phyloP scores from a whole-genome alignment of 2,797 vertebrate genomes.

The Acipenser transmontanus region DNA sequence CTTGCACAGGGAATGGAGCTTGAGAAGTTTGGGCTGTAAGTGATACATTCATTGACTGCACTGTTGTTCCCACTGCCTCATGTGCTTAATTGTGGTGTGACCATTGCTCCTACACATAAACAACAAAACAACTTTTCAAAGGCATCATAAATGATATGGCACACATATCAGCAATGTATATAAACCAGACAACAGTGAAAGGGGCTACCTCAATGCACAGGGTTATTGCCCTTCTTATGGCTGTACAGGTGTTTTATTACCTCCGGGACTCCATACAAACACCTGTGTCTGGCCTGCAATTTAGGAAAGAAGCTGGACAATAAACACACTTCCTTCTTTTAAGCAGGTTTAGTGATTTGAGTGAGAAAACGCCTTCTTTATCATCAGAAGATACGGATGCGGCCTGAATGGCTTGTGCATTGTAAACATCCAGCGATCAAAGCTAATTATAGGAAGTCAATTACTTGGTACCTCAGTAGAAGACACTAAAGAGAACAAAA shows the following conservation, averaged over 20 bases:
- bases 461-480: constrained; percentile 30
- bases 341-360: constrained; percentile 39
- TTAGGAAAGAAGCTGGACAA: constrained; percentile 43
- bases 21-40: no score
- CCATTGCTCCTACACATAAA: no score
- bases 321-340: constrained; percentile 40
- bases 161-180: constrained; percentile 49
- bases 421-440: constrained; percentile 34
- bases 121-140: constrained; percentile 3
- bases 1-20: no score
- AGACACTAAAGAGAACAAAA: constrained; percentile 23
- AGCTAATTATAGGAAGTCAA: constrained; percentile 32
- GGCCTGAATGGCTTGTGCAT: constrained; percentile 30
- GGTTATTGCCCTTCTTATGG: constrained; percentile 49
- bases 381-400: constrained; percentile 31
- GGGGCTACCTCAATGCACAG: constrained; percentile 45
- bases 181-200: constrained; percentile 45
- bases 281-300: constrained; percentile 58
- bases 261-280: constrained; percentile 47
- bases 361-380: constrained; percentile 28
- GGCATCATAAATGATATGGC: constrained; percentile 46
- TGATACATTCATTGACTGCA: no score
- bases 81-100: no score
- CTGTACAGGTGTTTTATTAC: constrained; percentile 44
- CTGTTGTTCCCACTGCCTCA: no score